Evolutionary conservation across 2,888 invertebrate species (phyloP).

Genomic region (Scotopteryx bipunctaria): DNA sequence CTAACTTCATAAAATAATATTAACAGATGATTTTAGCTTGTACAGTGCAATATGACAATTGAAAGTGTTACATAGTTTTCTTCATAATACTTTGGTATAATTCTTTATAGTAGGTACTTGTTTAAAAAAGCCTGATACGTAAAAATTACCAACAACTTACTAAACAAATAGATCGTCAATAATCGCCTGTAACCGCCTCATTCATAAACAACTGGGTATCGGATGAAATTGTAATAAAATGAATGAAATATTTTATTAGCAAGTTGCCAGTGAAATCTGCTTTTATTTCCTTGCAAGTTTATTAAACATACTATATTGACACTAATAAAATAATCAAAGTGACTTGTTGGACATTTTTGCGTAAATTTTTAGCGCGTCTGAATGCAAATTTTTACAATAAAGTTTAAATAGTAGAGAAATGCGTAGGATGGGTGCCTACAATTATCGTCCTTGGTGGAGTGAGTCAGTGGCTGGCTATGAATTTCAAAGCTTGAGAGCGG

Average conservation of each 20-base stretch:
- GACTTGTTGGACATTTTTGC: slow-evolving; percentile 34
- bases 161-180: slow-evolving; percentile 10
- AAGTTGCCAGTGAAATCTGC: slow-evolving; percentile 14
- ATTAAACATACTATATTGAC: slow-evolving; percentile 34
- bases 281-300: slow-evolving; percentile 26
- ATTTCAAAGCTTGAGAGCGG: not conserved
- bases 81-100: too few relatives aligned
- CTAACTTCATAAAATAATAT: too few relatives aligned
- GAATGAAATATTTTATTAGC: slow-evolving; percentile 36
- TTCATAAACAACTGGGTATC: slow-evolving; percentile 20
- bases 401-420: slow-evolving; percentile 42
- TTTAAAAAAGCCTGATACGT: slow-evolving; percentile 6
- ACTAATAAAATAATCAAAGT: slow-evolving; percentile 43
- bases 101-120: too few relatives aligned
- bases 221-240: slow-evolving; percentile 35
- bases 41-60: too few relatives aligned
- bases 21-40: too few relatives aligned
- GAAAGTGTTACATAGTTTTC: too few relatives aligned
- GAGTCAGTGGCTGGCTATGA: slow-evolving; percentile 7
- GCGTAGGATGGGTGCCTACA: slow-evolving; percentile 16
- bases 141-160: slow-evolving; percentile 5
- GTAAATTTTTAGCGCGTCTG: slow-evolving; percentile 41
- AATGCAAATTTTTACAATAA: slow-evolving; percentile 43
- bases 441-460: slow-evolving; percentile 8
- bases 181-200: slow-evolving; percentile 3